Conservation (phyloP, 2,888 invertebrate species). For the Octodonta nipae region DNA sequence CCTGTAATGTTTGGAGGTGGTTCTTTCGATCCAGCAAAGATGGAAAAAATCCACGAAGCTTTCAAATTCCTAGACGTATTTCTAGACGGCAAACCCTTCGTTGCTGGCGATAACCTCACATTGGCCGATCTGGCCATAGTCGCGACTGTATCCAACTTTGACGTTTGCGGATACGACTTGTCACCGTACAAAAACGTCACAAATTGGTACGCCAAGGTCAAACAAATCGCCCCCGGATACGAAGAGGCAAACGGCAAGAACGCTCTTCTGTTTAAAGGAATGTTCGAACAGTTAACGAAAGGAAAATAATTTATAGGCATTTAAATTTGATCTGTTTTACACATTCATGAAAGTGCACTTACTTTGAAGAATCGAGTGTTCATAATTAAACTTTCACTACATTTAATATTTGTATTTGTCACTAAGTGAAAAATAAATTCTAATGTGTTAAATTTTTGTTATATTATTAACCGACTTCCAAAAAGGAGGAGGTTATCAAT, state of each 20-base stretch:
- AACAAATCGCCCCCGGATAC: constrained; percentile 46
- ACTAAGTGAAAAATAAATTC: too few relatives aligned
- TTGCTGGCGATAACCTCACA: constrained; percentile 59
- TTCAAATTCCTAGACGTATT: constrained; percentile 57
- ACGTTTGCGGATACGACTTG: constrained; percentile 49
- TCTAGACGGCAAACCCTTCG: constrained; percentile 55
- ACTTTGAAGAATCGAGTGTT: too few relatives aligned
- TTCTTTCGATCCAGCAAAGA: constrained; percentile 46
- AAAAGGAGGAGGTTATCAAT: too few relatives aligned
- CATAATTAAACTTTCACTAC: too few relatives aligned
- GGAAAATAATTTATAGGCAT: too few relatives aligned
- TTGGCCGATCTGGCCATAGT: constrained; percentile 63
- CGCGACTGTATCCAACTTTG: constrained; percentile 55
- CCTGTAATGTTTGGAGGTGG: constrained; percentile 36
- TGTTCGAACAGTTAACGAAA: constrained; percentile 25
- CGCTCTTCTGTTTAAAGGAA: constrained; percentile 24
- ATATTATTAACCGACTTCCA: too few relatives aligned
- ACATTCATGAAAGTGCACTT: too few relatives aligned
- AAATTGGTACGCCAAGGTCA: constrained; percentile 48
- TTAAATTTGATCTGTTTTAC: too few relatives aligned
- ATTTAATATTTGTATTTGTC: too few relatives aligned
- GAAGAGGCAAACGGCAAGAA: constrained; percentile 32
- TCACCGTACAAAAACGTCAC: constrained; percentile 53
- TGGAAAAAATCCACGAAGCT: constrained; percentile 54
- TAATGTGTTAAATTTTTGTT: too few relatives aligned